Percentiles rank a stretch among this genome's conserved stretches.
Conservation (phyloP, 2,113 vertebrate species). For the Pelmatolapia mariae region DNA sequence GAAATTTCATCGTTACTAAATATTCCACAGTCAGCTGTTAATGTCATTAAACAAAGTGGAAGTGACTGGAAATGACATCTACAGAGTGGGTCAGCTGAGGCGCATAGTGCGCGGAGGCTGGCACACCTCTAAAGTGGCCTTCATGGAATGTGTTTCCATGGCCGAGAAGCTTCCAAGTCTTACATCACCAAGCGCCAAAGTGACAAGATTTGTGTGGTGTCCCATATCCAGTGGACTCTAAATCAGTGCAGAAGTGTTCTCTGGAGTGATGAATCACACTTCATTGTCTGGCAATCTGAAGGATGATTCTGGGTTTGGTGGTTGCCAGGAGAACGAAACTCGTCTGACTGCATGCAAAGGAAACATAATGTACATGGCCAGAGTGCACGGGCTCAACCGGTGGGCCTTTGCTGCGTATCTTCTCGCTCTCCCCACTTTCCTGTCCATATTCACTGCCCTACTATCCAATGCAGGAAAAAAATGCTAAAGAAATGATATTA, state of each 20-base stretch:
- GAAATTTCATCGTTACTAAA: background rate
- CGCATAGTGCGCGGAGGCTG: background rate
- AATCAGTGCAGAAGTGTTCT: background rate
- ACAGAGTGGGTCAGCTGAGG: background rate
- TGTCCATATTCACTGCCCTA: background rate
- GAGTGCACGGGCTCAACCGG: background rate
- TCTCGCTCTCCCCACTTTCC: background rate
- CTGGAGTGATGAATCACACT: background rate
- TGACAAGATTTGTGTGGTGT: background rate
- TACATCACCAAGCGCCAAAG: background rate
- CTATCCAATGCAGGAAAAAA: background rate
- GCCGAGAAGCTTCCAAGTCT: background rate
- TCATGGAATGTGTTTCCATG: background rate
- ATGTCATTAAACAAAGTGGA: background rate
- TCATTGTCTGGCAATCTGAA: background rate
- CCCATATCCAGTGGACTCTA: background rate
- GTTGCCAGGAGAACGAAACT: background rate
- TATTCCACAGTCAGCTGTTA: background rate
- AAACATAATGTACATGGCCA: background rate
- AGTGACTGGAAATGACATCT: background rate
- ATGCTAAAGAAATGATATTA: background rate
- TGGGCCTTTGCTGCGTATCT: background rate
- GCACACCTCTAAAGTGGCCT: background rate
- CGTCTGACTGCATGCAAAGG: background rate
- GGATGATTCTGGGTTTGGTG: background rate